Base-by-base conservation (phyloP, 2,888 invertebrate genomes). In the Cephus rjabovi region DNA sequence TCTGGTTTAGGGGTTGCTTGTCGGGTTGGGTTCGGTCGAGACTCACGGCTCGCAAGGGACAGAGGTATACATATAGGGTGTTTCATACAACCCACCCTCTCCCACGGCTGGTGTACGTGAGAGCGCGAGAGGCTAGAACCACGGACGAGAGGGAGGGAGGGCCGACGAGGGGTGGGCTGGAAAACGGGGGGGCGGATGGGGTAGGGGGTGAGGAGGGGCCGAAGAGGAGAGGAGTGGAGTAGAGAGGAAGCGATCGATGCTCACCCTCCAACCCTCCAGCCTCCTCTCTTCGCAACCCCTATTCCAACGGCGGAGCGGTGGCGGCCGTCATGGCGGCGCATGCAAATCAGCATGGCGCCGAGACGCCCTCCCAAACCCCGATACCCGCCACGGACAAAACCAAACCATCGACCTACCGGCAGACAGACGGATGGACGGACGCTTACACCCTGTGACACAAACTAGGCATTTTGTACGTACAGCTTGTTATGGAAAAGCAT, bases 271-370 rank as follows among this genome's bases (percentile, higher is more conserved):
- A 84, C 87, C 86, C 86, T 85, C 86, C 83, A 80, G 81, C 87
- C 86, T 85, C 81, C 82, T 80, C 82, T 80, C 81, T 79, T 79
- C 75, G 70, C 73, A 78, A 75, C 79, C 81, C 83, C 84, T 80
- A 79, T 79, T 81, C 82, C 81, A 82, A 82, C 86, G 83, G 79
- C 81, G 85, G 82, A 81, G 86, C 86, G 87, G 88, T 88, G 90
- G 88, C 91, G 89, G 89, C 92, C 92, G 93, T 92, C 92, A 93
- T 93, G 93, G 93, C 93, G 93, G 93, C 93, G 93, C 93, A 93
- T 93, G 93, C 93, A 93, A 93, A 93, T 93, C 93, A 93, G 93
- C 93, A 93, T 93, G 93, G 93, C 93, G 93, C 93, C 92, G 92
- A 91, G 90, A 91, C 92, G 91, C 90, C 90, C 90, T 90, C 91